Evolutionary conservation across 1,140 invertebrate species (phyloP), one percentile per base, ranked within the genome.

Genomic region (Rhizoglyphus robini): DNA sequence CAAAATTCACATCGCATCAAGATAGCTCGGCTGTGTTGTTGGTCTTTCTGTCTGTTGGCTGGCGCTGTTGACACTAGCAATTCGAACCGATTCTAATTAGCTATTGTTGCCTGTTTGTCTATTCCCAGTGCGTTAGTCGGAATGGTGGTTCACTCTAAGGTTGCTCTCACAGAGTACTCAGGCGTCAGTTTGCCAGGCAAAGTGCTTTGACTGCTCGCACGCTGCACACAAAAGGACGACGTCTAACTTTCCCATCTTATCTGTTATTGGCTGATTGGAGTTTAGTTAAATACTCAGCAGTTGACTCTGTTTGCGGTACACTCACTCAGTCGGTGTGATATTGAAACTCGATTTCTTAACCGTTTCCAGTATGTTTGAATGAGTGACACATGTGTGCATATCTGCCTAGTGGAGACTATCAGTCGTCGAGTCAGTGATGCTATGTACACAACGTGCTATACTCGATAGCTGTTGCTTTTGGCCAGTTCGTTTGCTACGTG

Each of bases 161-260:
- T n/a, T n/a, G n/a, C n/a, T n/a, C n/a, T n/a, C n/a, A n/a, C n/a
- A n/a, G n/a, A 54, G 51, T 54, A 11, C 51, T 54, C 8, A 54
- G 20, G 20, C 31, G 8, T 25, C 8, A 8, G 51, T 54, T 8
- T 54, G 23, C 15, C 8, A 8, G 51, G 51, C 51, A 54, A 32
- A 54, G 41, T 46, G 41, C 51, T 54, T 54, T 54, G 51, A 20
- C 51, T 46, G 15, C 51, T 32, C 8, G 31, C 23, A 54, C 8
- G 36, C 36, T n/a, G n/a, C 41, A 46, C 41, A 46, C 41, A 46
- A 46, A 46, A 46, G 41, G 20, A 5, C 51, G 51, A 54, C 20
- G 51, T 54, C 51, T 54, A 54, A 54, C 20, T 54, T 54, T 54
- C 8, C 51, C 51, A 54, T 54, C 51, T 54, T 54, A 54, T 54